phyloP scores from a whole-genome alignment of 2,797 vertebrate genomes.

The Lagorchestes hirsutus region DNA sequence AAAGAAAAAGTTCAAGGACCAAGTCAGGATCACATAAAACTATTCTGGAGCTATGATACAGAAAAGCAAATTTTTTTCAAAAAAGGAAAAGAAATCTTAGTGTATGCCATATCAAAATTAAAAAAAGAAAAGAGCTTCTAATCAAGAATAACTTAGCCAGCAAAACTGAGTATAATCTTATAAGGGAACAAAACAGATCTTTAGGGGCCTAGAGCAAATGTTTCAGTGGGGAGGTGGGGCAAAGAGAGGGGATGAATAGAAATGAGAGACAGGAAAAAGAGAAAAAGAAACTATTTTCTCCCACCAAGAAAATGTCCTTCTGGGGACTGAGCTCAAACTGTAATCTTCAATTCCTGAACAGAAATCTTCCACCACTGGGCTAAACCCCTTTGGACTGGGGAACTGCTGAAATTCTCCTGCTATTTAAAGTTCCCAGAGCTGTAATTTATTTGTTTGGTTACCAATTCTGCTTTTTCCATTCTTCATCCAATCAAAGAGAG shows the following conservation, averaged over 20 bases:
- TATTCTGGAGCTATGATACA: not conserved
- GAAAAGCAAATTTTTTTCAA: not conserved
- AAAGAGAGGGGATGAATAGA: not conserved
- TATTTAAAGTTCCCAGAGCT: conserved; percentile 2
- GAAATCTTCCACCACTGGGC: not conserved
- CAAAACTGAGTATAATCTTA: not conserved
- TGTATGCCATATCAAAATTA: not conserved
- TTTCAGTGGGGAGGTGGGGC: not conserved
- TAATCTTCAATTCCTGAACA: not conserved
- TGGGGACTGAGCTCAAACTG: not conserved
- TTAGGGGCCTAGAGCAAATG: not conserved
- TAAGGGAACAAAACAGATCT: not conserved
- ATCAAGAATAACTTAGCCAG: not conserved
- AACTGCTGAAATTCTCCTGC: not conserved
- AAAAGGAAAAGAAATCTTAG: not conserved
- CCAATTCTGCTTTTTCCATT: not conserved
- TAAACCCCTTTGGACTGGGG: not conserved
- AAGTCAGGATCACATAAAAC: not conserved
- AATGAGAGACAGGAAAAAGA: not conserved
- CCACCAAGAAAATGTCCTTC: not conserved
- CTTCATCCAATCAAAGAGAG: not conserved
- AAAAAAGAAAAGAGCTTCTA: not conserved
- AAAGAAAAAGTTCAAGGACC: not conserved
- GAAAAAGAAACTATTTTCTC: not conserved
- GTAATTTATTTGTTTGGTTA: not conserved